Evolutionary conservation across 2,797 vertebrate species (phyloP).

Genomic region (Erethizon dorsatum): DNA sequence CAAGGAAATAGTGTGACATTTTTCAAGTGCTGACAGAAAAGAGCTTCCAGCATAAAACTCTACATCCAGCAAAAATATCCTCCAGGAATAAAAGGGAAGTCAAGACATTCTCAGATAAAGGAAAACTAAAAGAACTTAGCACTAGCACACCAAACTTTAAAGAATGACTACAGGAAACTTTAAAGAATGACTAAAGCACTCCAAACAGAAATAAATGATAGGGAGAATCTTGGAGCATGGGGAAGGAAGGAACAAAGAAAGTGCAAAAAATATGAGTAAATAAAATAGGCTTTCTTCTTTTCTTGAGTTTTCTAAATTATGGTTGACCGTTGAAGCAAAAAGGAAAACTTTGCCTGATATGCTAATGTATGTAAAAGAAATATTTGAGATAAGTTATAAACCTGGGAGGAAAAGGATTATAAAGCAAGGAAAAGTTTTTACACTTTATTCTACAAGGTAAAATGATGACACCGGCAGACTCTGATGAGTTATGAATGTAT

Average conservation of each 20-base stretch:
- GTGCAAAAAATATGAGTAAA: slow-evolving; percentile 29
- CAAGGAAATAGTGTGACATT: slow-evolving; percentile 22
- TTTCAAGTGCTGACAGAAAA: slow-evolving; percentile 54
- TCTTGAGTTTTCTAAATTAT: slow-evolving; percentile 57
- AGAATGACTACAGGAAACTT: slow-evolving; percentile 51
- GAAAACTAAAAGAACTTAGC: slow-evolving; percentile 49
- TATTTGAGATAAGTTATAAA: slow-evolving; percentile 29
- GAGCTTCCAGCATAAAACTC: background rate
- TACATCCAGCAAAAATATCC: slow-evolving; percentile 35
- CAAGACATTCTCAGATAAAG: slow-evolving; percentile 55
- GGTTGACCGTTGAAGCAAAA: slow-evolving; percentile 32
- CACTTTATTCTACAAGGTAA: slow-evolving; percentile 26
- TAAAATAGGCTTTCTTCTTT: slow-evolving; percentile 47
- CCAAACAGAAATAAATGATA: slow-evolving; percentile 55
- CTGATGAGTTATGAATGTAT: background rate
- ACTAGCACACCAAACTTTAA: slow-evolving; percentile 36
- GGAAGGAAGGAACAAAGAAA: slow-evolving; percentile 69
- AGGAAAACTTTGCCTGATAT: background rate
- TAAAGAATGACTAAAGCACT: slow-evolving; percentile 64
- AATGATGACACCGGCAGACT: background rate
- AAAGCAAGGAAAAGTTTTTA: background rate
- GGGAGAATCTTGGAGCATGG: slow-evolving; percentile 14
- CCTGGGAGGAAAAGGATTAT: background rate
- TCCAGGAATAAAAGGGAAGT: slow-evolving; percentile 54
- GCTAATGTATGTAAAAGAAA: slow-evolving; percentile 11